These are phyloP conservation scores for Wiebesia pumilae DNA, from an alignment of 1,140 invertebrate species.

Conservation along the genomic window DNA sequence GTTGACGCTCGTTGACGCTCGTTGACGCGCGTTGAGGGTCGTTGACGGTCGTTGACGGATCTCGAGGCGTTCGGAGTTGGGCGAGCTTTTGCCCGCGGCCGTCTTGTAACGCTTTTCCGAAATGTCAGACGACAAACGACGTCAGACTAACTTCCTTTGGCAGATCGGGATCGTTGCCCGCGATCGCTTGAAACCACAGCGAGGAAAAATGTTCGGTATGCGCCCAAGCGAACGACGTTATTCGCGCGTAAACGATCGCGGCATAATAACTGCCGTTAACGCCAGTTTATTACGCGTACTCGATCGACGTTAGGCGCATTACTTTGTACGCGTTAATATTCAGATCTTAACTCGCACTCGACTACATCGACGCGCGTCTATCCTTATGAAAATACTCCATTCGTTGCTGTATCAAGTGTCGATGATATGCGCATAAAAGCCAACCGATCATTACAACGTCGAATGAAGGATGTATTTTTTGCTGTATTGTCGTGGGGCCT, in stretches of 20 bases:
- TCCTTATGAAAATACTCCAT: neutral
- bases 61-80: slow-evolving; percentile 25
- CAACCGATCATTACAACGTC: neutral
- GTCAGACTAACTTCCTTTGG: neutral
- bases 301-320: neutral
- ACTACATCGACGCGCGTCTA: neutral
- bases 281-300: too few relatives aligned
- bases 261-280: too few relatives aligned
- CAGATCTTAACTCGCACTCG: too few relatives aligned
- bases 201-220: neutral
- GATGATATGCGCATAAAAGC: neutral
- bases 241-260: too few relatives aligned
- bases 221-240: too few relatives aligned
- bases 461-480: too few relatives aligned
- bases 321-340: neutral
- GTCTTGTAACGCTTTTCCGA: neutral
- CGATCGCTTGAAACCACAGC: neutral
- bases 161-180: neutral
- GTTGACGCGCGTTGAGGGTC: too few relatives aligned
- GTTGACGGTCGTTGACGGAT: too few relatives aligned
- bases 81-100: neutral
- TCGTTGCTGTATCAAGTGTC: neutral
- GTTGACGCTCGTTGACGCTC: too few relatives aligned
- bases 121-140: neutral
- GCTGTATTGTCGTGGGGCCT: too few relatives aligned